Evolutionary conservation across 2,113 vertebrate species (phyloP), one percentile per base, ranked within the genome.

Genomic region (Nycticorax nycticorax): DNA sequence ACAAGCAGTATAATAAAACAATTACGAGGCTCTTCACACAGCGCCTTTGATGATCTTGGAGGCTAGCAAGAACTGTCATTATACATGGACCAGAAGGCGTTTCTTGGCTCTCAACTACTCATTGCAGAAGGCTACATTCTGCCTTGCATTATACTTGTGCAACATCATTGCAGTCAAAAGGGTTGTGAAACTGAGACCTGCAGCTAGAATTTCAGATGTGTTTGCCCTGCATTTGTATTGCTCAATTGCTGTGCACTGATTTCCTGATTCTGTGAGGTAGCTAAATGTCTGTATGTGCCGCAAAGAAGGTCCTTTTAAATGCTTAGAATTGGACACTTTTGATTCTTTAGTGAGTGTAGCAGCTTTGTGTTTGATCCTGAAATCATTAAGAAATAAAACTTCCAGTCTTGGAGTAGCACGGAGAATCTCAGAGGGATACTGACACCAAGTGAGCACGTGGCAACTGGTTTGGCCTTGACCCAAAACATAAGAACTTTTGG

Each of bases 81-180:
- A 69, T 47, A 32, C 39, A 63, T 3, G 5, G 55, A 41, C 35
- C 41, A 84, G 56, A 95, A 84, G 30, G 21, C 0, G 3, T 59
- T 75, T 93, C 73, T 93, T 87, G 73, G 57, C 62, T 90, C 26
- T 89, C 62, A 23, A 28, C 39, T 85, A 3, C 69, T 84, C 23
- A 17, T 82, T 86, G 45, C 47, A 72, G 63, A 92, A 63, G 52
- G 15, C 10, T 57, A 22, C 1, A 1, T 92, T 93, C 73, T 92
- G 79, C 62, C 64, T 85, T 91, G 71, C 76, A 32, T 92, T 94
- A 52, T 45, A 21, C 52, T 94, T 97, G 76, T 82, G 86, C 62
- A 95, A 91, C 6, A 77, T 11, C 24, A 23, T 21, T 78, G 68
- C 48, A 91, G 47, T 60, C 71, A 62, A 89, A 82, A 71, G 9